Percentiles rank a stretch among this genome's conserved stretches.
Evolutionary conservation across 2,113 vertebrate genomes (phyloP).

Genomic region (Charadrius vociferus): DNA sequence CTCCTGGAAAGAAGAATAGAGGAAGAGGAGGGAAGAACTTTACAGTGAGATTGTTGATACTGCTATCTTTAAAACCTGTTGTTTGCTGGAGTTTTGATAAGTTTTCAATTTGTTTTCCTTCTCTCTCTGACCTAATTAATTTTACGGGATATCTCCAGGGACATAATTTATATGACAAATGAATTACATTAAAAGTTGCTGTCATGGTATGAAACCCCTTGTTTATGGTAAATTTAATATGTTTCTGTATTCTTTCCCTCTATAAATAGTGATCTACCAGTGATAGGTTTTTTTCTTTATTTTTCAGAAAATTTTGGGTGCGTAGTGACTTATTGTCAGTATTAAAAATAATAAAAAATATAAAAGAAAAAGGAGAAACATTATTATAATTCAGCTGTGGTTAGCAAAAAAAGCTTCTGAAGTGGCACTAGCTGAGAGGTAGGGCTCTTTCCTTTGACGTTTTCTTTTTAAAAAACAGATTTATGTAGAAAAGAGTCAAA

Average conservation of each 20-base stretch:
- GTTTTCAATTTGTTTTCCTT: constrained; percentile 56
- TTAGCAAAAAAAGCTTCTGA: not conserved
- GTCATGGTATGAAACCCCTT: constrained; percentile 24
- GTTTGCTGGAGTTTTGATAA: constrained; percentile 40
- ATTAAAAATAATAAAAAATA: not conserved
- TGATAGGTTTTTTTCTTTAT: not conserved
- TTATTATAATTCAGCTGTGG: not conserved
- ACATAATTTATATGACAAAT: constrained; percentile 50
- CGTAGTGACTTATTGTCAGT: not conserved
- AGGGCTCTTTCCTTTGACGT: not conserved
- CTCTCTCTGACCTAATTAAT: constrained; percentile 52
- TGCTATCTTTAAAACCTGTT: constrained; percentile 7
- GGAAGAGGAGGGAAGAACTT: not conserved
- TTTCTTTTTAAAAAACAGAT: not conserved
- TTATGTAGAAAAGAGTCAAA: not conserved
- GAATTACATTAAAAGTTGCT: constrained; percentile 48
- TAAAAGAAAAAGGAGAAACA: not conserved
- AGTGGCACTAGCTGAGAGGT: not conserved
- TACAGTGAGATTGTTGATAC: not conserved
- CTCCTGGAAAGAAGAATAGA: not conserved
- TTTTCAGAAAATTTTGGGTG: not conserved
- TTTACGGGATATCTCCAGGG: constrained; percentile 35
- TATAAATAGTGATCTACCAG: not conserved
- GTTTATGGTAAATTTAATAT: constrained; percentile 46
- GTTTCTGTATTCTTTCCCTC: not conserved